phyloP scores from a whole-genome alignment of 2,888 invertebrate genomes.

The Plebejus argus region DNA sequence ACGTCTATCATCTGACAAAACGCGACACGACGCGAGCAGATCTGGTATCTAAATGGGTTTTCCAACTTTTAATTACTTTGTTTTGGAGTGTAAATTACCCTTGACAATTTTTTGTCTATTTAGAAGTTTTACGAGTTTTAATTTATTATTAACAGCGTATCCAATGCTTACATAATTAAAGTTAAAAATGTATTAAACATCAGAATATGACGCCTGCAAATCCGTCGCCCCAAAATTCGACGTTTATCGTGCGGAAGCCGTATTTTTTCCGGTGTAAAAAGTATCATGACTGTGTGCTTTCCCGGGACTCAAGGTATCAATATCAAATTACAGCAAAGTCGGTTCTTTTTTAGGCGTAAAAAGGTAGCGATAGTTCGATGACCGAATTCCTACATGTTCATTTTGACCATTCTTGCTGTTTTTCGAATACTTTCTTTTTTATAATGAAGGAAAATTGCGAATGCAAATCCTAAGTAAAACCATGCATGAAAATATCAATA shows the following conservation, averaged over 20 bases:
- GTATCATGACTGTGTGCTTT: too few species aligned
- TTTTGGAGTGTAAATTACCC: background rate
- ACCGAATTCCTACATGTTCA: background rate
- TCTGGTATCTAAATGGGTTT: background rate
- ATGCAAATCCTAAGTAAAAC: constrained; percentile 1
- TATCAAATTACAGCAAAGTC: too few species aligned
- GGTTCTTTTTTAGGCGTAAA: too few species aligned
- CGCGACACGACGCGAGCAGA: background rate
- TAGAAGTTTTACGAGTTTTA: background rate
- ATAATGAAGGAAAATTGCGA: background rate
- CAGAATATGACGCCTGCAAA: too few species aligned
- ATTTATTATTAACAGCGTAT: background rate
- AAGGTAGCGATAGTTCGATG: background rate
- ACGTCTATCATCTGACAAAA: background rate
- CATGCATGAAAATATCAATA: constrained; percentile 6
- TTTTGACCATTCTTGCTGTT: background rate
- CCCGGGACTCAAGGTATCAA: too few species aligned
- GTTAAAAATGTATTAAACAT: too few species aligned
- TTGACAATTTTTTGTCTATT: background rate
- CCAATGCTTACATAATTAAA: too few species aligned
- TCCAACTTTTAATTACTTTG: constrained; percentile 9
- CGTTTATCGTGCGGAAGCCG: too few species aligned
- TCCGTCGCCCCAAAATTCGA: too few species aligned
- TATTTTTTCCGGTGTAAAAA: too few species aligned
- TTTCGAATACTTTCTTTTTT: background rate